Evolutionary conservation across 1,140 invertebrate genomes (phyloP).

Genomic region (Aphaenogaster rudis): DNA sequence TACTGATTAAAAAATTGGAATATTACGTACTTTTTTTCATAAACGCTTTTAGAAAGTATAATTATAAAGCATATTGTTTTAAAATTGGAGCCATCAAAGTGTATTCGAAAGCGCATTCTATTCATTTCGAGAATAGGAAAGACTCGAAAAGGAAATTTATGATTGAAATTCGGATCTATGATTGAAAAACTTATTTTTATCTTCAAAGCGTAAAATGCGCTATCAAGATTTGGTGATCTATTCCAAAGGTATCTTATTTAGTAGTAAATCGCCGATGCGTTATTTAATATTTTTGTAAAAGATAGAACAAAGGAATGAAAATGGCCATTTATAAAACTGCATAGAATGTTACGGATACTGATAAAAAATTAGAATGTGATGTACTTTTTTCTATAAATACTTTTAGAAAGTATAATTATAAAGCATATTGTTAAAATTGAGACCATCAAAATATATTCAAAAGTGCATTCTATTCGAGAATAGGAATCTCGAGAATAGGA

Average conservation of each 20-base stretch:
- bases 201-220: not conserved
- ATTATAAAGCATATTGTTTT: slow-evolving; percentile 7
- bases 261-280: no score
- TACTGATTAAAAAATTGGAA: not conserved
- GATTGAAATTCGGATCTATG: not conserved
- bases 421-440: not conserved
- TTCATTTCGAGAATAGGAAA: not conserved
- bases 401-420: slow-evolving; percentile 18
- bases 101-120: not conserved
- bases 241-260: not conserved
- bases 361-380: not conserved
- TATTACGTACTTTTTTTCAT: not conserved
- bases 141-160: not conserved
- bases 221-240: not conserved
- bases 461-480: not conserved
- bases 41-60: not conserved
- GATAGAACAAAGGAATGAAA: not conserved
- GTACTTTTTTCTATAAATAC: not conserved
- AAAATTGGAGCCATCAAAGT: not conserved
- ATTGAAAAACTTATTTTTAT: not conserved
- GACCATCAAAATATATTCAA: not conserved
- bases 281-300: slow-evolving; percentile 23
- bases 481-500: not conserved
- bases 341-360: not conserved
- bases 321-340: not conserved